These are phyloP conservation scores for Tolypeutes matacus DNA, from an alignment of 2,797 vertebrate species.

Conservation along the genomic window DNA sequence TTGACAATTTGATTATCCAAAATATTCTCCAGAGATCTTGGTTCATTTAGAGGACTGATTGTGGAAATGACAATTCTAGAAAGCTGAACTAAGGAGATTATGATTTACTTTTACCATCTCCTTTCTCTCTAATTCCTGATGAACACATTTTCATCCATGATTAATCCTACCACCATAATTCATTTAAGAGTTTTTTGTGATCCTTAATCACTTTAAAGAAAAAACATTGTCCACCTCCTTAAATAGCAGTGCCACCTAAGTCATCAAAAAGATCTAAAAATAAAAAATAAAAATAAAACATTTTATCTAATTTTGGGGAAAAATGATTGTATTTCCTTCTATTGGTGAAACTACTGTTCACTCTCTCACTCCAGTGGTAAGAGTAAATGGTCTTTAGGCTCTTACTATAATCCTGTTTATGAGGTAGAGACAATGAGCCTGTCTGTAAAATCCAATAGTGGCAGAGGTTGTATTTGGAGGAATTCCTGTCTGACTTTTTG, in stretches of 20 bases:
- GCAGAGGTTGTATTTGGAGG: neutral
- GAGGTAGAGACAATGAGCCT: neutral
- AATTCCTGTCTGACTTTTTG: neutral
- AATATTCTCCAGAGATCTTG: neutral
- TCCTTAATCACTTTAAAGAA: neutral
- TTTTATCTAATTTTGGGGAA: neutral
- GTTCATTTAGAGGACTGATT: neutral
- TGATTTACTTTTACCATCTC: neutral
- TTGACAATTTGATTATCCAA: slow-evolving; percentile 12
- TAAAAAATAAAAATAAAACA: too few relatives aligned
- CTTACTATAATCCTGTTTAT: neutral
- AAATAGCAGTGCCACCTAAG: neutral
- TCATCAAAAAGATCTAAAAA: neutral
- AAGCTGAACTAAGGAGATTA: neutral
- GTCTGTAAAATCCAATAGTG: neutral
- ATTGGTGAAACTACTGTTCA: neutral
- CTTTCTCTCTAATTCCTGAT: neutral
- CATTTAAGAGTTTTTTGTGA: neutral
- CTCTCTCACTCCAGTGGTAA: neutral
- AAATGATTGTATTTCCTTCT: neutral
- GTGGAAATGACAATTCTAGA: slow-evolving; percentile 18
- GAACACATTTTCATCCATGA: neutral
- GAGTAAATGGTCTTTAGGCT: neutral
- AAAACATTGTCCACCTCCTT: neutral
- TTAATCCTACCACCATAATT: neutral